These are phyloP conservation scores for Tridacna gigas DNA, from an alignment of 2,888 invertebrate genomes.

Conservation along the genomic window DNA sequence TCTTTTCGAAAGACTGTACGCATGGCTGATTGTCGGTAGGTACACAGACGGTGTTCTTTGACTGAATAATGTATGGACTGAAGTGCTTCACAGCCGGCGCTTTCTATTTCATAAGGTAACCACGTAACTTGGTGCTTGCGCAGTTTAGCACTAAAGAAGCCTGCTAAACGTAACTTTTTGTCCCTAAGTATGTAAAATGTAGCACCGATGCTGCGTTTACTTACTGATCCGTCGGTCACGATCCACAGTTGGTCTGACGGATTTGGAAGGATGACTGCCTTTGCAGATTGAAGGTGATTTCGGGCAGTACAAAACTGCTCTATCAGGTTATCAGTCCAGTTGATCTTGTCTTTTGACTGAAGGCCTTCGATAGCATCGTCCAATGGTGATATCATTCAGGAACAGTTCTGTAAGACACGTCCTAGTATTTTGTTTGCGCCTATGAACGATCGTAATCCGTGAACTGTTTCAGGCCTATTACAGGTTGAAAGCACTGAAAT, in stretches of 20 bases:
- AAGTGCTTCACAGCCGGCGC: slow-evolving; percentile 64
- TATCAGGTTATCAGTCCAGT: slow-evolving; percentile 49
- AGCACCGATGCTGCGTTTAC: slow-evolving; percentile 63
- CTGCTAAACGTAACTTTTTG: slow-evolving; percentile 51
- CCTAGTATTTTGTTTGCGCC: slow-evolving; percentile 61
- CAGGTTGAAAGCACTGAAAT: slow-evolving; percentile 47
- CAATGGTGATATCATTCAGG: slow-evolving; percentile 40
- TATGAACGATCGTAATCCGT: slow-evolving; percentile 51
- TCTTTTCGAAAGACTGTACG: slow-evolving; percentile 66
- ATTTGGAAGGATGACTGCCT: slow-evolving; percentile 45
- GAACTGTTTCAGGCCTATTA: slow-evolving; percentile 38
- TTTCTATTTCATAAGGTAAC: slow-evolving; percentile 67
- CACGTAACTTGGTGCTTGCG: slow-evolving; percentile 65
- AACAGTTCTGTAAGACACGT: slow-evolving; percentile 46
- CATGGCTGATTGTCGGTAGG: slow-evolving; percentile 69
- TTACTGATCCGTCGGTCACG: slow-evolving; percentile 61
- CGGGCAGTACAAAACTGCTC: slow-evolving; percentile 44
- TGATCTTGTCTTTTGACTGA: slow-evolving; percentile 49
- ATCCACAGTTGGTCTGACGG: slow-evolving; percentile 51
- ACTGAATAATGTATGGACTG: slow-evolving; percentile 66
- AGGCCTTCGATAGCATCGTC: slow-evolving; percentile 50
- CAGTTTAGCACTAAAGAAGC: slow-evolving; percentile 68
- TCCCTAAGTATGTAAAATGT: slow-evolving; percentile 62
- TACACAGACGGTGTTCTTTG: slow-evolving; percentile 42
- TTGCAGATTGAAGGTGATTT: slow-evolving; percentile 14